Conservation (phyloP, 2,113 vertebrate genomes). For the Rhinichthys klamathensis region DNA sequence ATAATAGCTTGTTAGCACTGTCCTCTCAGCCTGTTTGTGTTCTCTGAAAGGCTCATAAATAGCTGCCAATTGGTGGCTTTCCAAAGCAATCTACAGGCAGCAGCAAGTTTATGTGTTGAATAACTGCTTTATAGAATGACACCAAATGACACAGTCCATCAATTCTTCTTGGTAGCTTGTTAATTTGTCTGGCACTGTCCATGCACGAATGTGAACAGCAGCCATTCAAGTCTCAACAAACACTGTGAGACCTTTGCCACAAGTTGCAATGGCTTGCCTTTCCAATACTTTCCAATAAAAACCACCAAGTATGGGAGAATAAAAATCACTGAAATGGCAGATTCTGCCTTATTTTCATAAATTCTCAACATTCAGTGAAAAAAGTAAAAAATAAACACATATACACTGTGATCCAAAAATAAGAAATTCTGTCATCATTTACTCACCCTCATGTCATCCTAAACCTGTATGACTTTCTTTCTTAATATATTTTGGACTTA, state of each 20-base stretch:
- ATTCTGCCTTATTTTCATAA: not conserved
- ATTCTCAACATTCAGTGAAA: not conserved
- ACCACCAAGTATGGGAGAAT: not conserved
- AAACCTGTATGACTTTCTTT: not conserved
- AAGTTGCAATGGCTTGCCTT: constrained; percentile 15
- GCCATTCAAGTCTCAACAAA: constrained; percentile 38
- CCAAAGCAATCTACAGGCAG: constrained; percentile 46
- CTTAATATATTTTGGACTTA: not conserved
- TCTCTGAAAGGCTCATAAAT: constrained; percentile 38
- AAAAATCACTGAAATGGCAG: constrained; percentile 15
- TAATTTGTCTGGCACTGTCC: constrained; percentile 41
- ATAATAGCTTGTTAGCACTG: constrained; percentile 33
- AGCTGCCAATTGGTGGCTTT: constrained; percentile 44
- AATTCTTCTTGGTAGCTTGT: constrained; percentile 32
- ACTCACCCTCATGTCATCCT: not conserved
- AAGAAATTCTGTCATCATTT: no score
- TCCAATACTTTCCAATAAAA: constrained; percentile 9
- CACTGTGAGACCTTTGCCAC: constrained; percentile 22
- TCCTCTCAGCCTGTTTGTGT: constrained; percentile 33
- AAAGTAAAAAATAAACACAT: not conserved
- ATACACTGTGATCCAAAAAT: no score
- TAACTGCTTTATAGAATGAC: constrained; percentile 31
- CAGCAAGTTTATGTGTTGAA: constrained; percentile 45
- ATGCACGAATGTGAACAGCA: constrained; percentile 19
- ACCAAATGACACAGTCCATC: constrained; percentile 45